These are phyloP conservation scores for Gari tellinella DNA, from an alignment of 2,888 invertebrate genomes.

Conservation along the genomic window DNA sequence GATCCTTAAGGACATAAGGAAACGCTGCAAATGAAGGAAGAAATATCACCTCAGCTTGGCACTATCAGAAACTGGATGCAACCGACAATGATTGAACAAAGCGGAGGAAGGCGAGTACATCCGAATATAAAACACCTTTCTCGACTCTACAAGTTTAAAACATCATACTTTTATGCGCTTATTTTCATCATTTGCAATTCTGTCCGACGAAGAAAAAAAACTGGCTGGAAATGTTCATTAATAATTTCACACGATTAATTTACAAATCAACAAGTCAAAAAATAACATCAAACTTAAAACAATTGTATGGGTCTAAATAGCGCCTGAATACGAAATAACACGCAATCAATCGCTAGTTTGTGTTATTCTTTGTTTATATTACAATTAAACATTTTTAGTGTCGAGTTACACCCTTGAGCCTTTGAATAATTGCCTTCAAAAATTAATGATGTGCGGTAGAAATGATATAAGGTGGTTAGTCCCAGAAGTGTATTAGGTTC, in stretches of 20 bases:
- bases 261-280: too few relatives aligned
- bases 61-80: conserved; percentile 84
- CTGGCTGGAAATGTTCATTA: not conserved
- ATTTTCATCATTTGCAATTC: not conserved
- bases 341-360: too few relatives aligned
- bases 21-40: conserved; percentile 75
- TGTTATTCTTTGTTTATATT: not conserved
- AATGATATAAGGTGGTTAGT: conserved; percentile 29
- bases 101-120: conserved; percentile 66
- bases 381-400: conserved; percentile 15
- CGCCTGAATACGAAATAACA: too few relatives aligned
- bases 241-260: not conserved
- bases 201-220: too few relatives aligned
- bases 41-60: conserved; percentile 71
- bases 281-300: too few relatives aligned
- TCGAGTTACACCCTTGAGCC: conserved; percentile 22
- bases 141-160: conserved; percentile 15
- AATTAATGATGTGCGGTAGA: conserved; percentile 36
- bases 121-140: conserved; percentile 25
- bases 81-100: conserved; percentile 80
- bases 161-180: not conserved
- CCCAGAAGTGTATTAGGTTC: conserved; percentile 48
- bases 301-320: too few relatives aligned
- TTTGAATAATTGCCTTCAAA: conserved; percentile 36
- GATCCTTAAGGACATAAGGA: not conserved